Base-by-base conservation (phyloP, 2,888 invertebrate genomes). In the Gastracanthus pulcherrimus region DNA sequence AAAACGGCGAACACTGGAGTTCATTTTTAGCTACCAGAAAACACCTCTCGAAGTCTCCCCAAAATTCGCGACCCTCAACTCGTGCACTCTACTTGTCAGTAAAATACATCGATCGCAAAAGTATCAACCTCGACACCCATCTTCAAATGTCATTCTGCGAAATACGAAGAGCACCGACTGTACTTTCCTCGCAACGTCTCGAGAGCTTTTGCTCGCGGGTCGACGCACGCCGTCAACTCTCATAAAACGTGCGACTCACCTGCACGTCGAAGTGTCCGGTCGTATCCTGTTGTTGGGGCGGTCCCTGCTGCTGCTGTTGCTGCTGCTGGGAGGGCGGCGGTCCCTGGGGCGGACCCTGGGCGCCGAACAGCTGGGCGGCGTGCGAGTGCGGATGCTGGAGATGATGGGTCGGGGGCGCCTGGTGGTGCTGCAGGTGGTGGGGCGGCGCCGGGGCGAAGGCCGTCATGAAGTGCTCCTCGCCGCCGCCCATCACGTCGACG, bases 351-450 rank as follows among this genome's bases (percentile, higher is more conserved):
- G 91, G 91, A 38, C 91, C 91, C 81, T 91, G 91, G 11, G 90
- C 90, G 19, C 91, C 91, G 74, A 91, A 91, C 92, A 93, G 91
- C 93, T 92, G 93, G 91, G 91, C 91, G 66, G 91, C 90, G 81
- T 91, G 91, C 3, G 91, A 91, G 72, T 90, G 94, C 23, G 94
- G 94, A 88, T 94, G 94, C 55, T 91, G 92, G 29, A 92, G 87
- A 87, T 92, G 92, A 86, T 91, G 91, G 13, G 91, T 89, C 74
- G 94, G 92, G 64, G 92, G 92, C 7, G 93, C 93, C 84, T 93
- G 92, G 84, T 92, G 90, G 85, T 92, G 92, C 79, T 93, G 92
- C 87, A 93, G 92, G 87, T 93, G 94, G 86, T 94, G 92, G 41
- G 87, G 93, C 86, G 88, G 92, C 84, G 91, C 91, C 31, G 91